A percentile compares a stretch with the other conserved stretches of the same genome.
These are phyloP conservation scores for Aspiorhynchus laticeps DNA, from an alignment of 2,113 vertebrate genomes.

Conservation along the genomic window DNA sequence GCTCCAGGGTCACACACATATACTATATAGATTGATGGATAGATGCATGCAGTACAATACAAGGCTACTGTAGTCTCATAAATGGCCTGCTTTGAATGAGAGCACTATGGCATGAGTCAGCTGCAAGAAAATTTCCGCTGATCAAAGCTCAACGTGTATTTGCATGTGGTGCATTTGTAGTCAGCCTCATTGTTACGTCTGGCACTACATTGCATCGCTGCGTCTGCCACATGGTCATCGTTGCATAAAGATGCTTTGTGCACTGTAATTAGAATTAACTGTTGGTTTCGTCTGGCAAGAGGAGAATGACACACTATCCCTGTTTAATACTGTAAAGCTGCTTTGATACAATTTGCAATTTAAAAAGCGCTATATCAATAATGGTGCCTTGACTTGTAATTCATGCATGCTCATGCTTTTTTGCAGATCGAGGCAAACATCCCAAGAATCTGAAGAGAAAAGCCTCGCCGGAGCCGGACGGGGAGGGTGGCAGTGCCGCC, in stretches of 20 bases:
- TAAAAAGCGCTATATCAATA: too few relatives aligned
- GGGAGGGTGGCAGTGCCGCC: constrained; percentile 82
- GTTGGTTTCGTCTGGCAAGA: too few relatives aligned
- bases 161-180: constrained; percentile 47
- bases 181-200: constrained; percentile 34
- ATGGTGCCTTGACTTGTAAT: too few relatives aligned
- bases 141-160: constrained; percentile 43
- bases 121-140: constrained; percentile 56
- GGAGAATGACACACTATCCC: too few relatives aligned
- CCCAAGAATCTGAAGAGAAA: constrained; percentile 76
- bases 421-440: constrained; percentile 77
- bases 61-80: background rate
- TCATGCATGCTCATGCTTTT: constrained; percentile 62
- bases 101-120: constrained; percentile 56
- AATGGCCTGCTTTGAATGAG: constrained; percentile 42
- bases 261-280: too few relatives aligned
- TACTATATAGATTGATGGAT: background rate
- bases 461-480: constrained; percentile 74
- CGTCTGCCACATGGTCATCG: background rate
- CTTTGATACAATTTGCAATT: too few relatives aligned
- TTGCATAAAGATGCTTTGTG: constrained; percentile 27
- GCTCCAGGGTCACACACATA: too few relatives aligned
- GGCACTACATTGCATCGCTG: background rate
- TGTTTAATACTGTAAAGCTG: too few relatives aligned
- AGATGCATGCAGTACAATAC: background rate